phyloP scores from a whole-genome alignment of 2,888 invertebrate species.

The Pammene fasciana region DNA sequence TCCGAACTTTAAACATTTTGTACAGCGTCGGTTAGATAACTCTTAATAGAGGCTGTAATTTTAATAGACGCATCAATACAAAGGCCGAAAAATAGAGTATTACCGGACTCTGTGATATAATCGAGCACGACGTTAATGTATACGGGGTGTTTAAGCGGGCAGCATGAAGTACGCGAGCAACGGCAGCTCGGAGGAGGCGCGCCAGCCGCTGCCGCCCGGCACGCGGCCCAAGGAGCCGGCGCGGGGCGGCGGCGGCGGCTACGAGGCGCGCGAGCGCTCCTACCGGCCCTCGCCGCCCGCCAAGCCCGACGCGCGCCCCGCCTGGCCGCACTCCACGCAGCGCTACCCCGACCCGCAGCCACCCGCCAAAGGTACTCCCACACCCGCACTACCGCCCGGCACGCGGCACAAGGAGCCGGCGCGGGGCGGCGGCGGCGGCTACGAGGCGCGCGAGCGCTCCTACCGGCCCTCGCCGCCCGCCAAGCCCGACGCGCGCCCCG shows the following conservation, averaged over 20 bases:
- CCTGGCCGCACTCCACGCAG: constrained; percentile 71
- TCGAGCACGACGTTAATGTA: too few relatives aligned
- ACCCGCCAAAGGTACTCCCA: constrained; percentile 66
- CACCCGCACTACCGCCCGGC: too few relatives aligned
- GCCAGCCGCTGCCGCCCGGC: constrained; percentile 77
- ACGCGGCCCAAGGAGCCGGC: constrained; percentile 73
- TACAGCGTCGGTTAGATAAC: too few relatives aligned
- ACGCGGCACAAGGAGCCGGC: constrained; percentile 69
- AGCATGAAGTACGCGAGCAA: constrained; percentile 77
- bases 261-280: constrained; percentile 71
- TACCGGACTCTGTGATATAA: too few relatives aligned
- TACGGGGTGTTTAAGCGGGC: constrained; percentile 54
- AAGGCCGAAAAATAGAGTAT: too few relatives aligned
- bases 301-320: constrained; percentile 70
- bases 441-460: constrained; percentile 71
- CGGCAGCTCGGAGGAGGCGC: constrained; percentile 70
- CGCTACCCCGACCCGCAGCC: constrained; percentile 68
- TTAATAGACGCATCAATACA: too few relatives aligned
- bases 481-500: constrained; percentile 70
- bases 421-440: constrained; percentile 47
- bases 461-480: constrained; percentile 73
- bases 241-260: constrained; percentile 47
- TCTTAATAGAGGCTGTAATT: too few relatives aligned
- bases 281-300: constrained; percentile 73
- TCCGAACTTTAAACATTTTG: too few relatives aligned